phyloP scores from a whole-genome alignment of 92 coral and sea anemone species.

The Montipora capitata region DNA sequence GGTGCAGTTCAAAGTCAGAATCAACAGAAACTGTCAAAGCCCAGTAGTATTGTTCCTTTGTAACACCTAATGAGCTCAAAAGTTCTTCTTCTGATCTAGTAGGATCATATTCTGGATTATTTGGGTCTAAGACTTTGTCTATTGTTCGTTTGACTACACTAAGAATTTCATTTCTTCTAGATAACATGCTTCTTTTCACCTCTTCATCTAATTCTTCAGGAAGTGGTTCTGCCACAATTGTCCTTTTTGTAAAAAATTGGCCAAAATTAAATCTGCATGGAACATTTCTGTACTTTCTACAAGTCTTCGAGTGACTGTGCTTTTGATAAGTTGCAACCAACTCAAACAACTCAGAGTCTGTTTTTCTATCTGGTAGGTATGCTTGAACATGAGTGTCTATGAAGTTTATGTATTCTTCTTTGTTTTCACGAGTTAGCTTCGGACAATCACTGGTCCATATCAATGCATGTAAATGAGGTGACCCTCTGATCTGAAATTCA shows the following conservation, averaged over 20 bases:
- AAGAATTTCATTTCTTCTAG: constrained; percentile 52
- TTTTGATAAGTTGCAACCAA: too few species aligned
- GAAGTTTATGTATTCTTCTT: too few species aligned
- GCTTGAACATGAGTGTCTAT: constrained; percentile 34
- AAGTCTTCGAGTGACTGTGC: too few species aligned
- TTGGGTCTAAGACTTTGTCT: constrained; percentile 33
- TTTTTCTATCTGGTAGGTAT: too few species aligned
- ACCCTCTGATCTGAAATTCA: constrained; percentile 3
- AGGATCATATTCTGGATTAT: neutral
- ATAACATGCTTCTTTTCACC: constrained; percentile 35
- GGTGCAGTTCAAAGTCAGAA: constrained; percentile 76
- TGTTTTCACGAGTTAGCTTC: too few species aligned
- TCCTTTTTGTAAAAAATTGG: constrained; percentile 68
- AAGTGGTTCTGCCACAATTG: constrained; percentile 16
- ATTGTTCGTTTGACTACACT: constrained; percentile 34
- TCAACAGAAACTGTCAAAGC: constrained; percentile 49
- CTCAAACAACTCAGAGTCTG: too few species aligned
- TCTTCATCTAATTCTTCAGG: constrained; percentile 70
- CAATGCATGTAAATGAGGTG: constrained; percentile 63
- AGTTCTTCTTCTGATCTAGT: constrained; percentile 52
- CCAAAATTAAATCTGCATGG: constrained; percentile 75
- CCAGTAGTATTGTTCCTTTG: constrained; percentile 47
- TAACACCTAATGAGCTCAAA: constrained; percentile 45
- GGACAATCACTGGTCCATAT: constrained; percentile 68
- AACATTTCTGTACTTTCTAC: too few species aligned